Evolutionary conservation across 2,888 invertebrate species (phyloP).

Genomic region (Drosophila helvetica): DNA sequence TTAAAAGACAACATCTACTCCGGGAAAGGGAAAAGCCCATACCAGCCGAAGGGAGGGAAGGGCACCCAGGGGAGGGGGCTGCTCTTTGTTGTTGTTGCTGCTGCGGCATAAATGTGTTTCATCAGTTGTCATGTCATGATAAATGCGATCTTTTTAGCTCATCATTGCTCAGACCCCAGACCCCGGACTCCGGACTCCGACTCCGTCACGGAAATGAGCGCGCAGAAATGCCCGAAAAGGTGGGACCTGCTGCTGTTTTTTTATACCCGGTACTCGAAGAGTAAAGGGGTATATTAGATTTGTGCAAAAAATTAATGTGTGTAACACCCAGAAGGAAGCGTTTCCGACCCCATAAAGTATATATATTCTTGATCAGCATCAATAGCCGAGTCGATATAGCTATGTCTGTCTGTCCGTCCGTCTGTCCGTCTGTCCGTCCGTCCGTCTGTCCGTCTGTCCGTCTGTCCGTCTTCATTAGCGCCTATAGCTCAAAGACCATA

Average conservation of each 20-base stretch:
- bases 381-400: too few relatives aligned
- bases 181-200: neutral
- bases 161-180: constrained; percentile 36
- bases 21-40: neutral
- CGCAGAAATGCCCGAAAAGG: constrained; percentile 56
- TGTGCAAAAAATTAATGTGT: too few relatives aligned
- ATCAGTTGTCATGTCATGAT: constrained; percentile 71
- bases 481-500: too few relatives aligned
- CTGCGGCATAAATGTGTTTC: constrained; percentile 63
- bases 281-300: too few relatives aligned
- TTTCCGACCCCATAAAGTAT: too few relatives aligned
- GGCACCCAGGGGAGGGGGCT: neutral
- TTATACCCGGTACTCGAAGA: too few relatives aligned
- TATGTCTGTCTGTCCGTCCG: too few relatives aligned
- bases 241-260: constrained; percentile 16
- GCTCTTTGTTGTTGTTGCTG: constrained; percentile 21
- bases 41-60: neutral
- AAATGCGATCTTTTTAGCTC: constrained; percentile 71
- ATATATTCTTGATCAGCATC: too few relatives aligned
- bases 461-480: too few relatives aligned
- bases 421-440: too few relatives aligned
- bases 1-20: constrained; percentile 36
- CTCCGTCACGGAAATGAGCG: constrained; percentile 61
- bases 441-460: too few relatives aligned
- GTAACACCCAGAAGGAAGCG: too few relatives aligned